These are phyloP conservation scores for Ramphastos sulfuratus DNA, from an alignment of 2,113 vertebrate species.

Conservation along the genomic window DNA sequence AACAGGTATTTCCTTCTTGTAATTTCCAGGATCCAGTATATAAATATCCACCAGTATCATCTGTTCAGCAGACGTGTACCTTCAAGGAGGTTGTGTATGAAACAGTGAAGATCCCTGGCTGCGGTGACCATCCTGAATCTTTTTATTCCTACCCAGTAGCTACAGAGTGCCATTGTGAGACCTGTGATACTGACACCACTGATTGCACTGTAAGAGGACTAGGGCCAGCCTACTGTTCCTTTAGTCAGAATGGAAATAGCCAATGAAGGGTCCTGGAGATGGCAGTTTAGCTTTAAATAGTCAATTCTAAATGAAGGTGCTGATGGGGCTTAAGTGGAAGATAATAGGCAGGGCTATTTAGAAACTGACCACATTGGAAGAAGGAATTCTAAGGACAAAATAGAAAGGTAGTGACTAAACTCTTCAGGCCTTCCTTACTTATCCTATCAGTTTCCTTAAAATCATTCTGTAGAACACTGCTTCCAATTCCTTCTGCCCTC, in stretches of 20 bases:
- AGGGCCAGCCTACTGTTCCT: slow-evolving; percentile 79
- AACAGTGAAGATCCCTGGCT: slow-evolving; percentile 82
- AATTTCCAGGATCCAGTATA: slow-evolving; percentile 80
- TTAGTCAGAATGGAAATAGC: slow-evolving; percentile 61
- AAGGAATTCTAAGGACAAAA: background rate
- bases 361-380: background rate
- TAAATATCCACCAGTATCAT: slow-evolving; percentile 54
- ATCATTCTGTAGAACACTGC: background rate
- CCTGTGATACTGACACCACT: slow-evolving; percentile 77
- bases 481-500: background rate
- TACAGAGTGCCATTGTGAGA: slow-evolving; percentile 81
- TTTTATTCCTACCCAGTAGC: slow-evolving; percentile 85
- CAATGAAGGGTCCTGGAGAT: slow-evolving; percentile 30
- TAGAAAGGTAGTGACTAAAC: background rate
- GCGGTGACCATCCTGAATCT: slow-evolving; percentile 74
- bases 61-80: slow-evolving; percentile 80
- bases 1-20: background rate
- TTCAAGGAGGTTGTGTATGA: slow-evolving; percentile 85
- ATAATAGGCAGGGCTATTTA: background rate
- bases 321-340: background rate
- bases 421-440: background rate
- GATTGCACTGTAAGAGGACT: slow-evolving; percentile 79
- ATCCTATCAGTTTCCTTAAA: background rate
- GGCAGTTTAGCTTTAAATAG: background rate
- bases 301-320: background rate